Evolutionary conservation across 1,140 invertebrate species (phyloP).

Genomic region (Musca vetustissima): DNA sequence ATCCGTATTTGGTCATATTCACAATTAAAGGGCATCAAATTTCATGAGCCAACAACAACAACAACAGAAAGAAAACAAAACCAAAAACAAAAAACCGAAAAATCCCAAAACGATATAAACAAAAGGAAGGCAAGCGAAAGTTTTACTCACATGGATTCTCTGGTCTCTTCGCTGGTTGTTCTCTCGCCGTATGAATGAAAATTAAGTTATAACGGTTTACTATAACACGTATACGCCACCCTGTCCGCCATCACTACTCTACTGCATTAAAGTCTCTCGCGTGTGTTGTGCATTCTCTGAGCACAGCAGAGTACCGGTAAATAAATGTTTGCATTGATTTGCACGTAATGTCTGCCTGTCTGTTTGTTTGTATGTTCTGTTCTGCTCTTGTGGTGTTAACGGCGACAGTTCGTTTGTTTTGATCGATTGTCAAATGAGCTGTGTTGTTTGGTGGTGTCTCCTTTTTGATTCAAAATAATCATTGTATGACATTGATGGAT

Average conservation of each 20-base stretch:
- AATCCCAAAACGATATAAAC: conserved; percentile 12
- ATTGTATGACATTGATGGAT: conserved; percentile 9
- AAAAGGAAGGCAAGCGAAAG: conserved; percentile 23
- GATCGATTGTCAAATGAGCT: neutral
- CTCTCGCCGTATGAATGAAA: neutral
- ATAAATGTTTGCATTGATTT: neutral
- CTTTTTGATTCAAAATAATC: neutral
- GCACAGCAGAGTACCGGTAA: conserved; percentile 4
- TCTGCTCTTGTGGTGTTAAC: neutral
- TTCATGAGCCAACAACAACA: conserved; percentile 25
- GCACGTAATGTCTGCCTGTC: neutral
- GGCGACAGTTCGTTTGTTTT: neutral
- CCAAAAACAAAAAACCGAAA: neutral
- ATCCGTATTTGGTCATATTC: conserved; percentile 24
- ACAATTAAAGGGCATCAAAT: conserved; percentile 27
- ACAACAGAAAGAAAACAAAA: conserved; percentile 14
- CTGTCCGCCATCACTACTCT: too few species aligned
- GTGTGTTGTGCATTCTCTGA: too few species aligned
- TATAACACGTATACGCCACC: too few species aligned
- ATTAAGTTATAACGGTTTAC: neutral
- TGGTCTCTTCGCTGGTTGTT: neutral
- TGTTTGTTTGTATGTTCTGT: neutral
- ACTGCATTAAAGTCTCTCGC: too few species aligned
- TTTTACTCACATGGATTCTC: neutral
- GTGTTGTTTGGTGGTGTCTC: neutral